These are phyloP conservation scores for Pachyrhynchus sulphureomaculatus DNA, from an alignment of 1,140 invertebrate genomes.

Conservation along the genomic window DNA sequence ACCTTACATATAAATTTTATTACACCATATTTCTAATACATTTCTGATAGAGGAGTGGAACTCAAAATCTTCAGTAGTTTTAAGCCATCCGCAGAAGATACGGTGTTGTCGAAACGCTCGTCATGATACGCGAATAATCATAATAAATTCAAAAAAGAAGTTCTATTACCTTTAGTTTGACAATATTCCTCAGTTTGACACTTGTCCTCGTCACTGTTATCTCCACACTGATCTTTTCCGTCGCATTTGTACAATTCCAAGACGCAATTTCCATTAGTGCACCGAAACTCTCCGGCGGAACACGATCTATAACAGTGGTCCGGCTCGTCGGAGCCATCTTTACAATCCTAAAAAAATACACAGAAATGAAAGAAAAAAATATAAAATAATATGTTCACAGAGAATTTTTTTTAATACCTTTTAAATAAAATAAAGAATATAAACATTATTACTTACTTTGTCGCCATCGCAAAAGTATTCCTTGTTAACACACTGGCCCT, in stretches of 20 bases:
- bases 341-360: conserved; percentile 60
- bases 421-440: background rate
- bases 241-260: conserved; percentile 60
- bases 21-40: too few relatives aligned
- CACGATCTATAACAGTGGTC: conserved; percentile 66
- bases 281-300: conserved; percentile 55
- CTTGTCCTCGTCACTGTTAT: conserved; percentile 60
- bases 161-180: conserved; percentile 36
- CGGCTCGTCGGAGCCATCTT: conserved; percentile 78
- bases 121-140: too few relatives aligned
- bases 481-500: conserved; percentile 39
- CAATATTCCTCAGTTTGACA: conserved; percentile 40
- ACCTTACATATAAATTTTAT: too few relatives aligned
- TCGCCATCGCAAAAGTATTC: conserved; percentile 73
- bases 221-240: conserved; percentile 66
- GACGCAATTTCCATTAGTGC: conserved; percentile 61
- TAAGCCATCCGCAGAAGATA: too few relatives aligned
- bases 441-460: conserved; percentile 45
- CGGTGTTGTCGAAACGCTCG: too few relatives aligned
- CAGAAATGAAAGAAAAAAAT: background rate
- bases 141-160: too few relatives aligned
- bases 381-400: background rate
- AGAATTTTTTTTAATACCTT: background rate
- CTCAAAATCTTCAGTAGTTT: too few relatives aligned
- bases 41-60: too few relatives aligned